phyloP scores from a whole-genome alignment of 2,797 vertebrate genomes.

The Crocodylus rhombifer region DNA sequence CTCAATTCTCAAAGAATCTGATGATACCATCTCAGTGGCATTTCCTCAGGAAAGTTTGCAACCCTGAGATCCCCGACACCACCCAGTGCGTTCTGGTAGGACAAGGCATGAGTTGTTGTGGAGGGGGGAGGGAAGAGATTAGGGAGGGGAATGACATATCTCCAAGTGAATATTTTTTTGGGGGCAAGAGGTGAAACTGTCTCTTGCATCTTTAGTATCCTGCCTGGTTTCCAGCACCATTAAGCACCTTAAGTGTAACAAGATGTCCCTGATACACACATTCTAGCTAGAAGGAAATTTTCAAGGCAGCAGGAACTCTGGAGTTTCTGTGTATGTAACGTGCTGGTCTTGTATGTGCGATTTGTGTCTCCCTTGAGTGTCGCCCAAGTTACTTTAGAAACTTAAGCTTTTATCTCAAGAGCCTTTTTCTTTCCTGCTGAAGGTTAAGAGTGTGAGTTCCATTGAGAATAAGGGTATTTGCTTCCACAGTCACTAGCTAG shows the following conservation, averaged over 20 bases:
- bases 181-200: background rate
- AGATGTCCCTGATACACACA: background rate
- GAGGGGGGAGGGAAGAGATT: background rate
- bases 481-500: background rate
- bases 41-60: constrained; percentile 80
- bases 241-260: accelerated
- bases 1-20: constrained; percentile 40
- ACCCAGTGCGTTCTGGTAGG: constrained; percentile 34
- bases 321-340: background rate
- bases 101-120: background rate
- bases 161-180: background rate
- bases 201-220: background rate
- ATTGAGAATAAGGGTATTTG: background rate
- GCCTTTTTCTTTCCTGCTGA: constrained; percentile 1
- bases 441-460: background rate
- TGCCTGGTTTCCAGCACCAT: accelerated
- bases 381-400: constrained; percentile 55
- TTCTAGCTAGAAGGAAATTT: background rate
- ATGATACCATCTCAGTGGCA: constrained; percentile 76
- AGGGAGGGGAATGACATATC: background rate
- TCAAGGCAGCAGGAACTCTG: accelerated
- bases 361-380: accelerated
- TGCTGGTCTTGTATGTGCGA: constrained; percentile 52
- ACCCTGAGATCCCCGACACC: constrained; percentile 6
- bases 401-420: constrained; percentile 40